Base-by-base conservation (phyloP, 1,140 invertebrate species). In the Drosophila mauritiana region DNA sequence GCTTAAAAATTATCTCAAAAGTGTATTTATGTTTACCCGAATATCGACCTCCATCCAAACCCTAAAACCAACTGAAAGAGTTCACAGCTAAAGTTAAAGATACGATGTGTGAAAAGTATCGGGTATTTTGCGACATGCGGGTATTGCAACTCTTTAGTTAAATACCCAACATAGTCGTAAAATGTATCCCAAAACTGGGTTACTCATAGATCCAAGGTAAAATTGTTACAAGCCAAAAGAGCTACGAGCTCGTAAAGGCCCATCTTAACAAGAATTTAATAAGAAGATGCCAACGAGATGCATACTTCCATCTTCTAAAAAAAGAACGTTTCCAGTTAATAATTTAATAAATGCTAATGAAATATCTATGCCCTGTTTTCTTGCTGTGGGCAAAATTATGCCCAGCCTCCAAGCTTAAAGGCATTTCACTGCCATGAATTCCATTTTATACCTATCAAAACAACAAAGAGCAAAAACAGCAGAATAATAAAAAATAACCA, bases 91-190 rank as follows among this genome's bases (percentile, higher is more conserved):
- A 40, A 13, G 43, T 13, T 27, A 36, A 55, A 49, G 34, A 70
- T 20, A 49, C 31, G 70, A 86, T 42, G 83, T 88, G 84, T 88
- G 83, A 88, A 89, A 76, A 88, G 46, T 49, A 64, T 81, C 65
- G 53, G 56, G 40, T 80, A 45, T 69, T 73, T 63, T 48, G 55
- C 42, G 54, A 42, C 43, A 82, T 88, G 83, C 83, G 83, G 83
- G 83, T 53, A 89, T 80, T 79, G 75, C 83, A 80, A 39, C 37
- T 61, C 52, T 59, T 54, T 48, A 46, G 74, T 53, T 88, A 83
- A 89, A 83, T 72, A 69, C 65, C 69, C 73, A 63, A 42, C 68
- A 69, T 5, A 53, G 68, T 78, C 63, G 78, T 86, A 86, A 86
- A 85, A 73, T 12, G 6, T 15, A 17, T 20, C 43, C 65, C 34